Conservation (phyloP, 30 jellyfish, hydroid and myxozoan genomes). For the Aurelia sp. region DNA sequence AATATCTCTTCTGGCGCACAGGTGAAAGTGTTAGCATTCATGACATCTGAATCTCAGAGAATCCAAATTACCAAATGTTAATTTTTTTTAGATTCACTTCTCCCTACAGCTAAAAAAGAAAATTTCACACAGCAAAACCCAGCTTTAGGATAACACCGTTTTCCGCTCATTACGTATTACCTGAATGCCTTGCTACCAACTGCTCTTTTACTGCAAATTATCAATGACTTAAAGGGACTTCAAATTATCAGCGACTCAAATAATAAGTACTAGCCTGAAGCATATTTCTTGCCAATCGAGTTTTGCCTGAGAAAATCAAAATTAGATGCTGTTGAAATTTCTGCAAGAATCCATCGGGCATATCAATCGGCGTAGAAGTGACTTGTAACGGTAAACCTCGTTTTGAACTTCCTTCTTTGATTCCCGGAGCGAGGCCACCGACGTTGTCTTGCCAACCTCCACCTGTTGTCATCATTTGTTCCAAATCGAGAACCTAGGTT, state of each 20-base stretch:
- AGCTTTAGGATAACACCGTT: too few relatives aligned
- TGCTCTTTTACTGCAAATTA: too few relatives aligned
- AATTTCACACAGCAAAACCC: too few relatives aligned
- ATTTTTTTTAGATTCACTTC: too few relatives aligned
- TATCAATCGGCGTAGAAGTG: constrained; percentile 34
- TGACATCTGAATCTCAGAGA: too few relatives aligned
- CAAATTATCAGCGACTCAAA: neutral
- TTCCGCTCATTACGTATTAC: too few relatives aligned
- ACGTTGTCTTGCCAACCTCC: constrained; percentile 99
- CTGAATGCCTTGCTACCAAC: too few relatives aligned
- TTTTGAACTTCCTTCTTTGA: constrained; percentile 85
- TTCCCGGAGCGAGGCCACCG: constrained; percentile 96
- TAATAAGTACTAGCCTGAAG: constrained; percentile 73
- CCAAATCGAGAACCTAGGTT: constrained; percentile 86
- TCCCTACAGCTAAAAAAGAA: too few relatives aligned
- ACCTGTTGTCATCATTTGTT: constrained; percentile 97
- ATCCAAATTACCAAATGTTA: too few relatives aligned
- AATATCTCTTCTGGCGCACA: too few relatives aligned
- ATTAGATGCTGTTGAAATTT: constrained; percentile 82
- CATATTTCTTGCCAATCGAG: constrained; percentile 95
- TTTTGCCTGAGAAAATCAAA: constrained; percentile 94
- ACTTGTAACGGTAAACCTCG: constrained; percentile 88
- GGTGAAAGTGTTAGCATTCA: too few relatives aligned
- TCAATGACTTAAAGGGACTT: too few relatives aligned
- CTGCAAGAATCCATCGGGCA: constrained; percentile 89